Conservation (phyloP, 2,888 invertebrate species). For the Amphipyra berbera region DNA sequence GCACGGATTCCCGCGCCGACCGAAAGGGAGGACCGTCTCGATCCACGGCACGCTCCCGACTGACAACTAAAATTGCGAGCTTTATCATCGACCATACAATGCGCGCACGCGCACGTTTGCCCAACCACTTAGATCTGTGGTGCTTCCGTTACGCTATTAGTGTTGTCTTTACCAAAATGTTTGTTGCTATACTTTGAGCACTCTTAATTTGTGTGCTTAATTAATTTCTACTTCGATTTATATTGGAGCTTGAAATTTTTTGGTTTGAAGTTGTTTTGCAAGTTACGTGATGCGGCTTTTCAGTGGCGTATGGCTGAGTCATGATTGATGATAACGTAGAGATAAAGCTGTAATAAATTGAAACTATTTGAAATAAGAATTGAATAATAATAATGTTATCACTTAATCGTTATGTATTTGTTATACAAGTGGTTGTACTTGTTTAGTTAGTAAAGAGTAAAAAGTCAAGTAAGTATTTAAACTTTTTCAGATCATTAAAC, state of each 20-base stretch:
- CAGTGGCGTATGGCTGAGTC: conserved; percentile 24
- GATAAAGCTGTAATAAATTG: conserved; percentile 26
- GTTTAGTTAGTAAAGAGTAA: not conserved
- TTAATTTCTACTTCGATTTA: conserved; percentile 40
- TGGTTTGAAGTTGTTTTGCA: conserved; percentile 5
- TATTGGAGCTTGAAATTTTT: conserved; percentile 10
- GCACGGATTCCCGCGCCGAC: conserved; percentile 60
- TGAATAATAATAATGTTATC: conserved; percentile 12
- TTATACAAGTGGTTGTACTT: not conserved
- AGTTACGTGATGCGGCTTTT: conserved; percentile 10
- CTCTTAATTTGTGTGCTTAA: conserved; percentile 55
- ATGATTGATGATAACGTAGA: conserved; percentile 29
- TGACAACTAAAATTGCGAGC: conserved; percentile 83
- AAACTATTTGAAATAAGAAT: conserved; percentile 15
- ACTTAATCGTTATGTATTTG: conserved; percentile 5
- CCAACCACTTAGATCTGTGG: conserved; percentile 81
- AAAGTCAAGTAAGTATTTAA: no score
- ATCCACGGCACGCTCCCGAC: conserved; percentile 81
- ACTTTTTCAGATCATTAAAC: no score
- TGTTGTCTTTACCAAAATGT: conserved; percentile 77
- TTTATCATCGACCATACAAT: conserved; percentile 75
- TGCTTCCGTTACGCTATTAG: conserved; percentile 83
- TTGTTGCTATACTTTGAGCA: conserved; percentile 68
- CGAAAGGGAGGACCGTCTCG: conserved; percentile 72
- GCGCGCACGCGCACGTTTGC: conserved; percentile 79